phyloP scores from a whole-genome alignment of 2,113 vertebrate genomes.

The Scomber scombrus region DNA sequence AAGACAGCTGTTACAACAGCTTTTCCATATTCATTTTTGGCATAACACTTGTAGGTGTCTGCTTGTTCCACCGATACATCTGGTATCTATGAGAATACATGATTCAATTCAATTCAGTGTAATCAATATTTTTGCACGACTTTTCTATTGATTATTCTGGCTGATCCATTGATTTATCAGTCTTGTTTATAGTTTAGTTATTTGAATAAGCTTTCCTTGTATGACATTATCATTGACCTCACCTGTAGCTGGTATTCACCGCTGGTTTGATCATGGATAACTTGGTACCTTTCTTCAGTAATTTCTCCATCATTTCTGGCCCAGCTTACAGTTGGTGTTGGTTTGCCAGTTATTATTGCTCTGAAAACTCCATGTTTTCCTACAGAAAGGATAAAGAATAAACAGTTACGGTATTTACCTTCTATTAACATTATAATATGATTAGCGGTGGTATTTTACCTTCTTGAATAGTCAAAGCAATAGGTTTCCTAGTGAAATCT shows the following conservation, averaged over 20 bases:
- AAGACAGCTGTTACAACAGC: slow-evolving; percentile 86
- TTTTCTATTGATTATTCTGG: neutral
- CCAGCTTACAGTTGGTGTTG: slow-evolving; percentile 88
- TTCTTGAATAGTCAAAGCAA: slow-evolving; percentile 89
- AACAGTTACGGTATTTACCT: neutral
- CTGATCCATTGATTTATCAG: neutral
- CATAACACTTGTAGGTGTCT: slow-evolving; percentile 89
- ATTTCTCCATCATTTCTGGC: slow-evolving; percentile 76
- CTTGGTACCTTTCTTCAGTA: slow-evolving; percentile 78
- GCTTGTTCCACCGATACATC: slow-evolving; percentile 82
- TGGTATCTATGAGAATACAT: slow-evolving; percentile 83
- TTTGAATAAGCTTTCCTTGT: neutral
- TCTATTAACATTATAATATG: neutral
- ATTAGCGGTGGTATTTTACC: slow-evolving; percentile 60
- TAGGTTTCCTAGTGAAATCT: slow-evolving; percentile 89
- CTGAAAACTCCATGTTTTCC: slow-evolving; percentile 89
- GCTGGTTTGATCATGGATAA: slow-evolving; percentile 31
- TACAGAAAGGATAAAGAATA: slow-evolving; percentile 58
- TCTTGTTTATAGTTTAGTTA: neutral
- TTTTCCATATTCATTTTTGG: slow-evolving; percentile 88
- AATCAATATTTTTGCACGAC: too few relatives aligned
- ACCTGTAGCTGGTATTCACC: slow-evolving; percentile 90
- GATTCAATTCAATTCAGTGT: neutral
- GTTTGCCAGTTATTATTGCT: slow-evolving; percentile 86
- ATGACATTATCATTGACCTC: slow-evolving; percentile 13